Conservation (phyloP, 2,888 invertebrate species). For the Drosophila mayaguana region DNA sequence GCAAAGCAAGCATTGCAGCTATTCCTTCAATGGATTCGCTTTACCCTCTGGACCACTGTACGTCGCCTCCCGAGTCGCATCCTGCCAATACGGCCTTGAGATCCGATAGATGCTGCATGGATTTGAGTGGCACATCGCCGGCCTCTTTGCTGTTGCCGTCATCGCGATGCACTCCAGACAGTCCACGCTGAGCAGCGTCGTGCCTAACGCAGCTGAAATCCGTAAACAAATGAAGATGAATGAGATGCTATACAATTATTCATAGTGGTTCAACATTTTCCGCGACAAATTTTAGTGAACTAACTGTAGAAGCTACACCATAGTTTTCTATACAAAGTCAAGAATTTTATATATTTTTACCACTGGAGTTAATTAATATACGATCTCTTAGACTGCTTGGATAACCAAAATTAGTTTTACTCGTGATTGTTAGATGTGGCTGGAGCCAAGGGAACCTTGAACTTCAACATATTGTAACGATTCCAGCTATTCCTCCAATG, state of each 20-base stretch:
- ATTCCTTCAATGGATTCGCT: constrained; percentile 9
- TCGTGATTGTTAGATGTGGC: neutral
- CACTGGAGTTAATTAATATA: neutral
- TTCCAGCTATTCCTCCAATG: neutral
- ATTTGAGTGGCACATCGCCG: constrained; percentile 44
- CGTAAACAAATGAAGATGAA: neutral
- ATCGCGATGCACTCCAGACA: constrained; percentile 78
- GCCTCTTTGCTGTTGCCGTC: constrained; percentile 59
- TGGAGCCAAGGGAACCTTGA: neutral
- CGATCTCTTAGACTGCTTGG: neutral
- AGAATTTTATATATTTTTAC: neutral
- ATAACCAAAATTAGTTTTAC: neutral
- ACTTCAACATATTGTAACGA: neutral
- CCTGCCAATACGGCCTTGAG: constrained; percentile 75
- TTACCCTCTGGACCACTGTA: constrained; percentile 42
- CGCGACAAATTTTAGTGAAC: neutral
- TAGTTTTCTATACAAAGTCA: neutral
- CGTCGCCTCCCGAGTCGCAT: constrained; percentile 44
- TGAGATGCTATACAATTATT: neutral
- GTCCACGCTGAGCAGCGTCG: constrained; percentile 28
- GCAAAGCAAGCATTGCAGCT: constrained; percentile 8
- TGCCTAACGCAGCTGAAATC: constrained; percentile 23
- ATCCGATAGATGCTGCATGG: constrained; percentile 77
- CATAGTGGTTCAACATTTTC: neutral
- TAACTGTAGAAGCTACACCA: too few relatives aligned